Base-by-base conservation (phyloP, 2,888 invertebrate species). In the Miltochrista miniata region DNA sequence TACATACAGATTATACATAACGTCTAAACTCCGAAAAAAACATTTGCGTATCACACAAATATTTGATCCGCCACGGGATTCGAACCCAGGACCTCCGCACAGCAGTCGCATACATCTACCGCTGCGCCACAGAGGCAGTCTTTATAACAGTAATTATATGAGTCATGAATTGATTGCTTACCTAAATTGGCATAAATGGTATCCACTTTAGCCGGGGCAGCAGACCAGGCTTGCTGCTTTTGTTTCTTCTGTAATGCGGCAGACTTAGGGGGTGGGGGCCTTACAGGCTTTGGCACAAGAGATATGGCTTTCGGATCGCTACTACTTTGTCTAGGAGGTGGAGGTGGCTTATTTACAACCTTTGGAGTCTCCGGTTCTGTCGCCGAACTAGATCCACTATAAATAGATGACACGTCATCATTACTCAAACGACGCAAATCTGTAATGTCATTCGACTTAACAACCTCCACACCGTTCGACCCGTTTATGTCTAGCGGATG, bases 401-500 rank as follows among this genome's bases (percentile, higher is more conserved):
- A 92, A 69, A 91, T 87, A 10, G 89, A 87, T n/a, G 93, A 93
- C 47, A 93, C 92, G 60, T 93, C 93, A 59, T 92, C 92, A 52
- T 90, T 88, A 77, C 89, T 90, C 64, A 90, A 61, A 55, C 89
- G 74, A 31, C 89, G 79, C 43, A 83, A 61, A 57, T 86, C 89
- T 8, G 84, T 67, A 47, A 86, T 84, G 75, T 92, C 92, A 69
- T 90, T 91, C 2, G 90, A 85, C 76, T 93, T 94, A 56, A 96
- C 93, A 34, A 97, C 96, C 76, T 97, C 96, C 1, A 96, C 66
- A 45, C 66, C 96, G 55, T 93, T 95, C 9, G 95, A 94, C 30
- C 96, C 96, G 79, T 96, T 96, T 54, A 97, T 93, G 73, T 97
- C 97, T 67, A 96, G 91, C 11, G 97, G 97, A 92, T 97, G 97